Conservation (phyloP, 2,113 vertebrate species). For the Octodon degus region DNA sequence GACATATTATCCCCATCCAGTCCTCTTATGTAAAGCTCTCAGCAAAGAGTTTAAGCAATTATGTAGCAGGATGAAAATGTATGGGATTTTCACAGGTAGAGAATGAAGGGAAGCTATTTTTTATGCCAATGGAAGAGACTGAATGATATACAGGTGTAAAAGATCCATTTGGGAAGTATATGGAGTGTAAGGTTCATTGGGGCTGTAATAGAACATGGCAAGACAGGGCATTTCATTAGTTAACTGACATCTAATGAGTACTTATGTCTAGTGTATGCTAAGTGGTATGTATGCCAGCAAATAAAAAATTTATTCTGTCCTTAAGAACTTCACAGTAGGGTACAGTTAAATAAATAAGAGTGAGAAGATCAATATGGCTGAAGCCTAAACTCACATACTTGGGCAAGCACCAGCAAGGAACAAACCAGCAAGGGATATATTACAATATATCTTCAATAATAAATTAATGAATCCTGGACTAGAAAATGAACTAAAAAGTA, state of each 20-base stretch:
- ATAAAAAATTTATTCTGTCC: background rate
- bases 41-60: background rate
- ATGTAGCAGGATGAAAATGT: background rate
- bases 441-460: constrained; percentile 30
- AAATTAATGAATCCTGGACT: background rate
- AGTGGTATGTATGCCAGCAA: background rate
- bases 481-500: constrained; percentile 34
- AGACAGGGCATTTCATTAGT: constrained; percentile 15
- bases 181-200: constrained; percentile 2
- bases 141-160: background rate
- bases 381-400: constrained; percentile 1
- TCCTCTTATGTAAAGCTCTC: constrained; percentile 4
- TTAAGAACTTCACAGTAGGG: background rate
- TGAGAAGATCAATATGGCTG: background rate
- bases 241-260: background rate
- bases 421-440: background rate
- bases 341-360: constrained; percentile 23
- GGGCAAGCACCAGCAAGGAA: background rate
- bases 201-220: background rate
- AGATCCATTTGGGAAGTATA: background rate
- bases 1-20: constrained; percentile 5
- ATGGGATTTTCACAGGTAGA: background rate
- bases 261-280: background rate
- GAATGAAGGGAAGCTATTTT: constrained; percentile 9
- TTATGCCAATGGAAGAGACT: background rate